Base-by-base conservation (phyloP, 2,113 vertebrate genomes). In the Alexandromys fortis region DNA sequence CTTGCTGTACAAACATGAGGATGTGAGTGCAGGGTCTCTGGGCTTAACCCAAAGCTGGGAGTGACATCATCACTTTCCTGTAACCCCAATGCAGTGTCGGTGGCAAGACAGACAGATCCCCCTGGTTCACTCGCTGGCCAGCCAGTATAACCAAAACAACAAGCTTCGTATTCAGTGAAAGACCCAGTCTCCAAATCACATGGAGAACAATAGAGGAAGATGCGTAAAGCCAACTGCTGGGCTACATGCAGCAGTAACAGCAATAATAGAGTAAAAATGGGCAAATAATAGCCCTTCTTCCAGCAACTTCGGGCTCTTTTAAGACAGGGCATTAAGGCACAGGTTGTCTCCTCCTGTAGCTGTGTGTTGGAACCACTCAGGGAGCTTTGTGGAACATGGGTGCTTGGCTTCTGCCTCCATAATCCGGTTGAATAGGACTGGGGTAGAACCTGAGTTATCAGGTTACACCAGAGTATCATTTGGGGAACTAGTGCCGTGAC, bases 361-460 rank as follows among this genome's bases (percentile, higher is more conserved):
- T 58, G 22, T 10, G 7, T n/a, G 0, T 3, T 17, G 68, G 42
- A 19, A 52, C 33, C 68, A 10, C 14, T 83, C 49, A 2, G 19
- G 45, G 65, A 73, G 28, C n/a, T 85, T 92, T 38, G 33, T 26
- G 55, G 63, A 61, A n/a, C 8, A 16, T 19, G 0, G 2, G 7
- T 22, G 19, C 45, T n/a, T 35, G 14, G 19, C 24, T 52, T 91
- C 19, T 55, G 17, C 33, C 26, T 1, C 33, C 33, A 61, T 0
- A 21, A 12, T 38, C 61, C 22, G 22, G 21, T 7, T 65, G 35
- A 75, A 58, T 1, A 49, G 63, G 6, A 24, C 0, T 35, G 42
- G 26, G 19, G 35, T 55, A 17, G 0, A 6, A 26, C 4, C 10
- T 45, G 2, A 28, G 9, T 19, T 19, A 3, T 19, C 0, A 5